These are phyloP conservation scores for Umimayanthus kanabou DNA, from an alignment of 92 coral and sea anemone genomes.

Conservation along the genomic window DNA sequence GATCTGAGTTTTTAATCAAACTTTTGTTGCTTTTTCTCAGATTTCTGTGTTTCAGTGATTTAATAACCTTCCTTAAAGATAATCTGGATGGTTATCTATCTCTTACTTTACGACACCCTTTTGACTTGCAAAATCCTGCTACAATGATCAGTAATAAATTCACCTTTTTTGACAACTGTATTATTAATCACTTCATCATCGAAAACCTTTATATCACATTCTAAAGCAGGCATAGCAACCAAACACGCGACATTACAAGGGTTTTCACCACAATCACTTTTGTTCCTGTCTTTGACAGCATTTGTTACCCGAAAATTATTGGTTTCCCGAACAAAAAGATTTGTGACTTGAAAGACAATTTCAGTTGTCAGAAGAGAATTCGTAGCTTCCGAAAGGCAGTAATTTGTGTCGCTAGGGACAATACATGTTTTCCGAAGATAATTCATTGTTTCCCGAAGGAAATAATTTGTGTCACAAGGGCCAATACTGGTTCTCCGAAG, in stretches of 20 bases:
- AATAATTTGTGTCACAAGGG: too few relatives aligned
- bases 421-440: too few relatives aligned
- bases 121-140: neutral
- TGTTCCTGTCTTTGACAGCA: slow-evolving; percentile 4
- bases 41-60: neutral
- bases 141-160: neutral
- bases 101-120: neutral
- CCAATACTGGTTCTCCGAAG: too few relatives aligned
- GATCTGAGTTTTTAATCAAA: neutral
- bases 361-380: neutral
- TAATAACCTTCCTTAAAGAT: neutral
- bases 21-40: neutral
- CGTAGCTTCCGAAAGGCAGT: neutral
- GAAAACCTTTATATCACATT: neutral
- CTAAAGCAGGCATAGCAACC: neutral
- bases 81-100: neutral
- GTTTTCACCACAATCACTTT: slow-evolving; percentile 2
- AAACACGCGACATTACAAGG: neutral
- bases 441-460: too few relatives aligned
- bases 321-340: neutral
- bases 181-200: neutral
- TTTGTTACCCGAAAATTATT: neutral
- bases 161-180: neutral
- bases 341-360: neutral
- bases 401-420: neutral